phyloP scores from a whole-genome alignment of 2,113 vertebrate species.

The Mastomys coucha region DNA sequence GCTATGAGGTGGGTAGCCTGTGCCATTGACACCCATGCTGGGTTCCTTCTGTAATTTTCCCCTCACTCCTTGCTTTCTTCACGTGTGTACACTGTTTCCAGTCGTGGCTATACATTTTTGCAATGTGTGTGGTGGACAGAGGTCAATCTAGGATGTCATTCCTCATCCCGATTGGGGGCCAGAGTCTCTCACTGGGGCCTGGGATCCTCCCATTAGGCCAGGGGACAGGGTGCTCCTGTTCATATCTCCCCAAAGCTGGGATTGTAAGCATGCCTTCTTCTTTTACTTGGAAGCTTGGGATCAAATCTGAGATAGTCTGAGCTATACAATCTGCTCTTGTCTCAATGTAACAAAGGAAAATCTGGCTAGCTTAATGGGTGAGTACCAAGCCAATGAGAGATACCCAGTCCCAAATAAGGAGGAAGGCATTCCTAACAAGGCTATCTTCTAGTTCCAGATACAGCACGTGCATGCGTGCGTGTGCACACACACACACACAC shows the following conservation, averaged over 20 bases:
- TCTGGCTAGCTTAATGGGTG: background rate
- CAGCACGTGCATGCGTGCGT: background rate
- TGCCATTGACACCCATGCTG: background rate
- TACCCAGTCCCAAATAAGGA: background rate
- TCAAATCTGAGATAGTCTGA: too few species aligned
- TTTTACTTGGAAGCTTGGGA: background rate
- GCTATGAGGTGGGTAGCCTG: conserved; percentile 87
- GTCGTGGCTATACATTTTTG: background rate
- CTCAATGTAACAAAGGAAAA: background rate
- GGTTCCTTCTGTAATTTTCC: background rate
- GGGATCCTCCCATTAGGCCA: background rate
- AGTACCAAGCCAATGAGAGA: background rate
- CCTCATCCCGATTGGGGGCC: background rate
- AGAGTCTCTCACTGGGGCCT: background rate
- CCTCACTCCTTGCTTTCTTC: background rate
- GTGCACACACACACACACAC: background rate
- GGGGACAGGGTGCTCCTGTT: background rate
- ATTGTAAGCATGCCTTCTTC: background rate
- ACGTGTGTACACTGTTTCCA: background rate
- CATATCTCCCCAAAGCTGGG: background rate
- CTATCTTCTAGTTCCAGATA: background rate
- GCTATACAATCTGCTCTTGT: background rate
- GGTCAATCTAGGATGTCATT: background rate
- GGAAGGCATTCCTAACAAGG: background rate
- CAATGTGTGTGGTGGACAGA: background rate